Base-by-base conservation (phyloP, 2,113 vertebrate species). In the Solenodon paradoxus region DNA sequence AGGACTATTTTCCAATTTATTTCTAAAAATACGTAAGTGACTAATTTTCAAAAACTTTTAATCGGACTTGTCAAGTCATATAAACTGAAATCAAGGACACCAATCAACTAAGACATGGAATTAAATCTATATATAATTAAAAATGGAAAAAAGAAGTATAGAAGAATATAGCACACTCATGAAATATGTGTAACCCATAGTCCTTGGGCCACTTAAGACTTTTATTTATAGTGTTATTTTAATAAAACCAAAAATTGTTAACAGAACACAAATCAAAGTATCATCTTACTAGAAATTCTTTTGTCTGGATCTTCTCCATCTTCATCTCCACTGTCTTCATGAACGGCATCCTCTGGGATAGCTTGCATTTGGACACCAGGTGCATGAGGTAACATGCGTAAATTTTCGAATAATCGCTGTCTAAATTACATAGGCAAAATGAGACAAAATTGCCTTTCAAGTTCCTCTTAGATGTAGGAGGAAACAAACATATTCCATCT, bases 281-380 rank as follows among this genome's bases (percentile, higher is more conserved):
- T 53, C 89, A 53, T 80, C 98, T 98, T 98, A 99, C 99, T 99
- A 93, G 99, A 99, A 98, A 99, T 98, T 78, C 99, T 99, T 97
- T 99, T 99, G 93, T 99, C 99, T 42, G 99, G 99, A 94, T 99
- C 99, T 97, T 99, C 99, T 2, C 98, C 98, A 97, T 99, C 99
- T 93, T 99, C 99, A 75, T 99, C 99, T 72, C 99, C 99, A 17
- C 98, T 99, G 71, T 99, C 99, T 51, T 99, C 99, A 63, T 99
- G 99, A 94, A 99, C 97, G 78, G 99, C 99, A 93, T 99, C 99
- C 82, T 99, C 99, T 2, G 99, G 99, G 95, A 99, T 99, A 84
- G 99, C 99, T 94, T 99, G 99, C 99, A 99, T 99, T 96, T 99
- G 99, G 7, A 99, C 99, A 0, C 99, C 99, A 32, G 99, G 99